These are phyloP conservation scores for Ameiurus melas DNA, from an alignment of 2,113 vertebrate species.

Conservation along the genomic window DNA sequence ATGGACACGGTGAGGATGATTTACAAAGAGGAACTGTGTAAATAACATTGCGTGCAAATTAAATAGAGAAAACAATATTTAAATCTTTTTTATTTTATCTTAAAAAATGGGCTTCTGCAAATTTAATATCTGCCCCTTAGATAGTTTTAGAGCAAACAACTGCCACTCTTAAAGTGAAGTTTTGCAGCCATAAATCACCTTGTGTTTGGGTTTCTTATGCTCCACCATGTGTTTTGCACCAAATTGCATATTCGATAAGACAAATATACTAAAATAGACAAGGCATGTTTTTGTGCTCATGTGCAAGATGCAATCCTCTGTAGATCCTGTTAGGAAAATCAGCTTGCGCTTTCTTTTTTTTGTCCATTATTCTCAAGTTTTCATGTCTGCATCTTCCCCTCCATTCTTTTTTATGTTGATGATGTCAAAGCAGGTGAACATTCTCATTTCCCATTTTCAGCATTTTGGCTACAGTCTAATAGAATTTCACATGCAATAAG, in stretches of 20 bases:
- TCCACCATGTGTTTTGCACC: background rate
- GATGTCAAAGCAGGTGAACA: background rate
- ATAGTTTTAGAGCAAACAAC: background rate
- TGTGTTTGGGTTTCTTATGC: background rate
- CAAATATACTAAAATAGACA: background rate
- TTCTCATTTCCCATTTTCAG: background rate
- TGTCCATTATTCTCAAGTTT: background rate
- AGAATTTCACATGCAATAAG: background rate
- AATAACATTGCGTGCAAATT: background rate
- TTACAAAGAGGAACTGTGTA: background rate
- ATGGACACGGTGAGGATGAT: background rate
- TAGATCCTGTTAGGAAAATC: background rate
- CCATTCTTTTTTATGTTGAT: background rate
- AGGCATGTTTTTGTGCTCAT: background rate
- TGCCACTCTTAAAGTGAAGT: background rate
- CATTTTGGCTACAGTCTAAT: background rate
- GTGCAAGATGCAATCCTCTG: background rate
- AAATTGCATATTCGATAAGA: background rate
- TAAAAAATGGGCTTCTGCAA: background rate
- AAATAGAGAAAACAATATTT: background rate
- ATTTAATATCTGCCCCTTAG: background rate
- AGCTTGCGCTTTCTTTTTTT: background rate
- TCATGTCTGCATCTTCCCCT: background rate
- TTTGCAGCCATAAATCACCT: background rate
- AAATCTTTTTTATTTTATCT: background rate